phyloP scores from a whole-genome alignment of 2,113 vertebrate genomes.

The Heterotis niloticus region DNA sequence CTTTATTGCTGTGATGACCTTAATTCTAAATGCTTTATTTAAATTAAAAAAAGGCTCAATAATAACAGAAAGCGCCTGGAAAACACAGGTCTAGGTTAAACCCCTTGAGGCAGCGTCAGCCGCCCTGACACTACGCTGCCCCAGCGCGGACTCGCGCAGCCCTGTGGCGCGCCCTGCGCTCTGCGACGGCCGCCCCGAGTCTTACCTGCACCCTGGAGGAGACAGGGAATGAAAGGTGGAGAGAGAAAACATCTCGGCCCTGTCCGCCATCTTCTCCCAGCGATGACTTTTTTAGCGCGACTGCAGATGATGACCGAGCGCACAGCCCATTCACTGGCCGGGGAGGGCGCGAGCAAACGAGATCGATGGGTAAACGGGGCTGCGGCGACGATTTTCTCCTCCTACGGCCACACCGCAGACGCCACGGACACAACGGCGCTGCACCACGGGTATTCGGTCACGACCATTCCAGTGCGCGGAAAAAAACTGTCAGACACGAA shows the following conservation, averaged over 20 bases:
- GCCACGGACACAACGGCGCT: constrained; percentile 4
- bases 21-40: too few species aligned
- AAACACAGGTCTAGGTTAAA: too few species aligned
- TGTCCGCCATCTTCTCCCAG: constrained; percentile 71
- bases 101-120: too few species aligned
- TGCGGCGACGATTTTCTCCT: constrained; percentile 17
- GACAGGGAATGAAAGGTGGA: constrained; percentile 70
- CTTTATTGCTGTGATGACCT: too few species aligned
- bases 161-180: background rate
- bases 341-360: constrained; percentile 24
- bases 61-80: too few species aligned
- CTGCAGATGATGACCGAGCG: constrained; percentile 38
- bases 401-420: constrained; percentile 23
- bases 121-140: background rate
- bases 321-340: constrained; percentile 30
- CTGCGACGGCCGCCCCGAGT: too few species aligned
- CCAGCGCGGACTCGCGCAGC: background rate
- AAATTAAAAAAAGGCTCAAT: too few species aligned
- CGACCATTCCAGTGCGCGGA: constrained; percentile 3
- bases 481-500: background rate
- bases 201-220: constrained; percentile 69
- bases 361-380: constrained; percentile 20
- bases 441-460: background rate
- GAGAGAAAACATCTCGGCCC: constrained; percentile 69
- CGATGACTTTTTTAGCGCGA: constrained; percentile 41